Percentiles rank a stretch among this genome's conserved stretches.
These are phyloP conservation scores for Ylistrum balloti DNA, from an alignment of 1,140 invertebrate genomes.

Conservation along the genomic window DNA sequence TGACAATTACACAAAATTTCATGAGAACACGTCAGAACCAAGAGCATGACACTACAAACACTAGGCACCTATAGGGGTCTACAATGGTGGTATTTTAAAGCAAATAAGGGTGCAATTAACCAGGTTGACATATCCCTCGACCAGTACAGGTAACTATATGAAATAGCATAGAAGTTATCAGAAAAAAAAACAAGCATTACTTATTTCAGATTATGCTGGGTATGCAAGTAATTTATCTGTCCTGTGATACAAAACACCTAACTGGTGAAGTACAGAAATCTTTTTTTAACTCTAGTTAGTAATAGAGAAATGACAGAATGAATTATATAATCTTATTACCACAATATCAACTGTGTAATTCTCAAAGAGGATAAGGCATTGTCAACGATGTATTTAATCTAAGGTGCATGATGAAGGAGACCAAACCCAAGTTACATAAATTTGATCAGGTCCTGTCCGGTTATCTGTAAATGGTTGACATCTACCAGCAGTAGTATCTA, in stretches of 20 bases:
- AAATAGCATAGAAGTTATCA: background rate
- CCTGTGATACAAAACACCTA: background rate
- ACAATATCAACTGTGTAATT: too few species aligned
- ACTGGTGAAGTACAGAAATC: background rate
- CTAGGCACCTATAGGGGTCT: background rate
- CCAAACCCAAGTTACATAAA: too few species aligned
- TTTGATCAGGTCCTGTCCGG: too few species aligned
- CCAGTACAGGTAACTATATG: background rate
- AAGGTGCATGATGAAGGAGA: too few species aligned
- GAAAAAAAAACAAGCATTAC: background rate
- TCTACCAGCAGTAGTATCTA: too few species aligned
- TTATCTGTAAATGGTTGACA: too few species aligned
- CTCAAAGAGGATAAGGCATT: too few species aligned
- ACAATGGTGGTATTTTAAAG: background rate
- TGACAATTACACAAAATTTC: too few species aligned
- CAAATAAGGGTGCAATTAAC: background rate
- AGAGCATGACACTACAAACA: background rate
- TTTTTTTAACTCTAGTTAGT: background rate
- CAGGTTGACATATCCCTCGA: background rate
- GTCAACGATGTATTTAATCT: too few species aligned
- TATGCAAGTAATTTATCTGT: background rate
- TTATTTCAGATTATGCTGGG: background rate
- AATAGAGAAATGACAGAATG: too few species aligned
- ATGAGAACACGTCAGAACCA: background rate
- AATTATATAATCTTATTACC: too few species aligned